Base-by-base conservation (phyloP, 1,140 invertebrate genomes). In the Thaumetopoea pityocampa region DNA sequence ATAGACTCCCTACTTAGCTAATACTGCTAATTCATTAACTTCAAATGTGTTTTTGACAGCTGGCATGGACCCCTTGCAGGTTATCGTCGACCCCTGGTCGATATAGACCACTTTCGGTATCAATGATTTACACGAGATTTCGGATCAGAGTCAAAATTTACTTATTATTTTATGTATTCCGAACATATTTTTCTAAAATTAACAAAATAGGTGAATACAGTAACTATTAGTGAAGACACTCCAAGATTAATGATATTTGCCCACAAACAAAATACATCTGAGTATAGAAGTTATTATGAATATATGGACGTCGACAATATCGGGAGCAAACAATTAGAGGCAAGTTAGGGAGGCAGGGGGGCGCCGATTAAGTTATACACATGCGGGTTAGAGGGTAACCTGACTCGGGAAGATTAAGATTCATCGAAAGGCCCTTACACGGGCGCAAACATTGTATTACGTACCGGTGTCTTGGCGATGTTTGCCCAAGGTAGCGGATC, bases 361-460 rank as follows among this genome's bases (percentile, higher is more conserved):
- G 61, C 44, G 61, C 56, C 72, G 71, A 82, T 82, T 82, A 80
- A 82, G 78, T 82, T 82, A 81, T 77, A 79, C 71, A 77, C 66
- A 80, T 80, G 67, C 78, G 76, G 78, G 78, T 65, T 76, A 77
- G 47, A 71, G 73, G 72, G 74, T 72, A 78, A 76, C 71, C 78
- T 82, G 78, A 82, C 42, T 82, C 73, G 74, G 73, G 66, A 73
- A 83, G 79, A 83, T 83, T 83, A 83, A 83, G 71, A 80, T 78
- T 80, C 79, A 77, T 78, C 67, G 69, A 60, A 69, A 80, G 76
- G 64, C 76, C 76, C 73, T 82, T 77, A 82, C 78, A 80, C 65
- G 66, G 61, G 72, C 64, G 41, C 78, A 82, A 82, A 82, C 76
- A 83, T 80, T 80, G 78, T 81, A 77, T 73, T 77, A 67, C 64